phyloP scores from a whole-genome alignment of 1,140 invertebrate genomes.

The Papilio polyxenes region DNA sequence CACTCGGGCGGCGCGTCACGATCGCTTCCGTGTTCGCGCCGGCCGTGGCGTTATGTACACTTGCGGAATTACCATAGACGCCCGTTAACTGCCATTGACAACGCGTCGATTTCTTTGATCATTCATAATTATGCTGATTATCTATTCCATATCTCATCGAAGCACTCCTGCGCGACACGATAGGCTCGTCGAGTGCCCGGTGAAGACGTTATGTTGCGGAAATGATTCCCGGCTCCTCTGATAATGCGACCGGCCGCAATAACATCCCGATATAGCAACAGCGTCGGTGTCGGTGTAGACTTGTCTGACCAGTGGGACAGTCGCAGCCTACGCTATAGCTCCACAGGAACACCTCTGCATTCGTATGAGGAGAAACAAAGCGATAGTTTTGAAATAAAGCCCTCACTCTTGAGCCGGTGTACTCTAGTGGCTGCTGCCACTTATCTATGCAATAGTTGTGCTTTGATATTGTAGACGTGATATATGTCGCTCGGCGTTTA shows the following conservation, averaged over 20 bases:
- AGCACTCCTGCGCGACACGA: slow-evolving; percentile 9
- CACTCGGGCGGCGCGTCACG: slow-evolving; percentile 62
- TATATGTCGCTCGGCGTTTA: slow-evolving; percentile 16
- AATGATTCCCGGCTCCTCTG: neutral
- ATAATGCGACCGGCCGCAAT: slow-evolving; percentile 16
- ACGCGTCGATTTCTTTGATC: slow-evolving; percentile 6
- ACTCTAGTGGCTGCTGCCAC: slow-evolving; percentile 27
- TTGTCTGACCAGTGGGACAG: slow-evolving; percentile 53
- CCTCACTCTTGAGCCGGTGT: slow-evolving; percentile 29
- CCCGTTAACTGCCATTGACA: slow-evolving; percentile 28
- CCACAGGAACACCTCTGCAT: slow-evolving; percentile 41
- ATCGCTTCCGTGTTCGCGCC: slow-evolving; percentile 63
- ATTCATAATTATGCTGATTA: slow-evolving; percentile 23
- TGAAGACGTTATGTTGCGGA: slow-evolving; percentile 26
- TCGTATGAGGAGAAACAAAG: slow-evolving; percentile 37
- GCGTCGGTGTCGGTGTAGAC: slow-evolving; percentile 47
- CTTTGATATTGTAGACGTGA: slow-evolving; percentile 18
- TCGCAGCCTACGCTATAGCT: slow-evolving; percentile 52
- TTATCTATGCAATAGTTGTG: slow-evolving; percentile 34
- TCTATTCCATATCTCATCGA: slow-evolving; percentile 24
- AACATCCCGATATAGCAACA: slow-evolving; percentile 47
- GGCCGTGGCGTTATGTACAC: slow-evolving; percentile 54
- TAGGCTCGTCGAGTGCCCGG: neutral
- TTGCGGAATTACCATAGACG: slow-evolving; percentile 47
- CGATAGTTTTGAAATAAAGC: slow-evolving; percentile 39